A percentile compares a stretch with the other conserved stretches of the same genome.
phyloP scores from a whole-genome alignment of 2,888 invertebrate genomes.

The Sceliomorpha sp. region DNA sequence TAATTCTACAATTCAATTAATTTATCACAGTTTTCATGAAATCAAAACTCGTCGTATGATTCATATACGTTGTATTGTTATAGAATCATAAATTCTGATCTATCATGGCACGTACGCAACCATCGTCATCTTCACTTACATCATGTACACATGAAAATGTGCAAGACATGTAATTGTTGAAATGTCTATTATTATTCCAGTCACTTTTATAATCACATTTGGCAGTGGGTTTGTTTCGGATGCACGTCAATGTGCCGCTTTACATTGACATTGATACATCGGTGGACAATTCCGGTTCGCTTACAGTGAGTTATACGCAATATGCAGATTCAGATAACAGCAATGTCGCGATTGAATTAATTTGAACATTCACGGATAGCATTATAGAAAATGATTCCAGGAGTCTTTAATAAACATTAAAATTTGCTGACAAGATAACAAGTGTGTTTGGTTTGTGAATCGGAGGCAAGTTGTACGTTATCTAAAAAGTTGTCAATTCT shows the following conservation, averaged over 20 bases:
- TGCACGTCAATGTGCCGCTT: conserved; percentile 50
- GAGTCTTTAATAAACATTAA: too few relatives aligned
- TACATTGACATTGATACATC: conserved; percentile 54
- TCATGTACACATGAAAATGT: conserved; percentile 33
- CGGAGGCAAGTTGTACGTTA: too few relatives aligned
- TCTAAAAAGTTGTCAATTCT: too few relatives aligned
- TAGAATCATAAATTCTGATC: conserved; percentile 2
- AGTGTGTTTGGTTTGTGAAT: too few relatives aligned
- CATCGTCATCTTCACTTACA: conserved; percentile 16
- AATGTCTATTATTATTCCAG: conserved; percentile 42
- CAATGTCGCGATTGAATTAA: conserved; percentile 23
- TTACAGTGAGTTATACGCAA: conserved; percentile 36
- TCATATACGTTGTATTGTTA: too few relatives aligned
- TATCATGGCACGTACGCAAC: background rate
- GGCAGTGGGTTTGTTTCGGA: conserved; percentile 35
- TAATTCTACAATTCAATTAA: too few relatives aligned
- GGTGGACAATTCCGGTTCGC: conserved; percentile 46
- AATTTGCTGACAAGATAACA: too few relatives aligned
- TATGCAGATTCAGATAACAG: background rate
- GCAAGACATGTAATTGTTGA: conserved; percentile 25
- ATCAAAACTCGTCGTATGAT: too few relatives aligned
- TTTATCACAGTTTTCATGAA: too few relatives aligned
- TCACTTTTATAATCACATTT: conserved; percentile 40
- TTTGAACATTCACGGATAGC: conserved; percentile 36
- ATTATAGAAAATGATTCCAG: background rate